Evolutionary conservation across 92 coral and sea anemone species (phyloP).

Genomic region (Phymanthus crucifer): DNA sequence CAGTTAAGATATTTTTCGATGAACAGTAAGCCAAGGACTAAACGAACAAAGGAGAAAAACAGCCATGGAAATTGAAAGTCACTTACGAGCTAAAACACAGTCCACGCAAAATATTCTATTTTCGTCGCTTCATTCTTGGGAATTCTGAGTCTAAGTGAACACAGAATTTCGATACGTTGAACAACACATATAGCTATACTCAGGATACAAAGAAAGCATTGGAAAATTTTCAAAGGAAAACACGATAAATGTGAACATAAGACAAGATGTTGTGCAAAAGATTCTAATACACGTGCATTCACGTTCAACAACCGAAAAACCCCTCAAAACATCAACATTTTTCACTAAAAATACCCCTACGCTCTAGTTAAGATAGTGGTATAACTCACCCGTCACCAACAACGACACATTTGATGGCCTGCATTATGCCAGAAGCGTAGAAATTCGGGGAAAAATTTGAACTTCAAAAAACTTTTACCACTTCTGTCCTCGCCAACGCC

Average conservation of each 20-base stretch:
- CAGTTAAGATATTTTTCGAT: not conserved
- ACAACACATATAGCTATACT: not conserved
- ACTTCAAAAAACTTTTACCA: slow-evolving; percentile 46
- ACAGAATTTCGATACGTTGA: not conserved
- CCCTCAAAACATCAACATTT: slow-evolving; percentile 25
- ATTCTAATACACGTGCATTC: slow-evolving; percentile 21
- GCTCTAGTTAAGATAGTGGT: not conserved
- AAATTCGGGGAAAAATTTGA: slow-evolving; percentile 31
- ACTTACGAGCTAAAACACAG: not conserved
- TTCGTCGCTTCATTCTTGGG: not conserved
- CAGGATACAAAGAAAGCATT: not conserved
- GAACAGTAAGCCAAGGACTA: not conserved
- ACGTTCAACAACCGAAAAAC: slow-evolving; percentile 6
- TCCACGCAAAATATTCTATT: not conserved
- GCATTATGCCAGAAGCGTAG: slow-evolving; percentile 45
- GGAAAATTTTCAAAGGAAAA: not conserved
- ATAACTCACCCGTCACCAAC: slow-evolving; percentile 70
- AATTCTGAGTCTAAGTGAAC: not conserved
- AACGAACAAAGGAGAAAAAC: not conserved
- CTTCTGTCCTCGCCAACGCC: slow-evolving; percentile 49
- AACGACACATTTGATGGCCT: slow-evolving; percentile 70
- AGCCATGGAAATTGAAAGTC: not conserved
- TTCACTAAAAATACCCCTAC: not conserved
- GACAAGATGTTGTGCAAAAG: not conserved
- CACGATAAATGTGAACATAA: not conserved